Percentiles rank a stretch among this genome's conserved stretches.
Evolutionary conservation across 2,888 invertebrate genomes (phyloP).

Genomic region (Drosophila mimetica): DNA sequence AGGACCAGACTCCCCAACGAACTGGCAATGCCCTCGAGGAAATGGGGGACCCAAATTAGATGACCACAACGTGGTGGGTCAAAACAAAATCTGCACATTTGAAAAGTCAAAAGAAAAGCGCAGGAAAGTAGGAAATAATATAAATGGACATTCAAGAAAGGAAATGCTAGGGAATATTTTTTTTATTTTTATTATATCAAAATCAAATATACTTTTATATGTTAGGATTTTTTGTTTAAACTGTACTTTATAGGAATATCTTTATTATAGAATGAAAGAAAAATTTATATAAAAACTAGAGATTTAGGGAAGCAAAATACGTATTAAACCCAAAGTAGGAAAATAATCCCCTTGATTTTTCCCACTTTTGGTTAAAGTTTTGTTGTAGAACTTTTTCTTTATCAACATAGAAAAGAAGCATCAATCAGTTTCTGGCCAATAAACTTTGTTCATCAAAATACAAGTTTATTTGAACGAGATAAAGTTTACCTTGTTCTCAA

Average conservation of each 20-base stretch:
- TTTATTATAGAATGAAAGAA: too few relatives aligned
- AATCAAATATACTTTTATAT: too few relatives aligned
- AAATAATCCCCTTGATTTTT: not conserved
- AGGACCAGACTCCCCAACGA: constrained; percentile 19
- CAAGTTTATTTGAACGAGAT: too few relatives aligned
- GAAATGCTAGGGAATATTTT: not conserved
- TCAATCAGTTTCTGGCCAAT: not conserved
- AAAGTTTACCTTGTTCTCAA: not conserved
- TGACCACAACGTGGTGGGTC: constrained; percentile 6
- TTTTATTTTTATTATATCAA: too few relatives aligned
- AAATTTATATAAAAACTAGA: too few relatives aligned
- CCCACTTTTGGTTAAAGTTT: not conserved
- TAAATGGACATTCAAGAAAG: not conserved
- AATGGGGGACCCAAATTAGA: constrained; percentile 11
- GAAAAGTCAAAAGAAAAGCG: not conserved
- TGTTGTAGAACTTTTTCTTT: not conserved
- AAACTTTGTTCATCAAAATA: not conserved
- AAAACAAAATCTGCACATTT: not conserved
- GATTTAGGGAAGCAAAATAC: too few relatives aligned
- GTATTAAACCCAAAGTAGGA: too few relatives aligned
- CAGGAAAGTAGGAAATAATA: not conserved
- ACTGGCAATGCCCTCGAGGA: constrained; percentile 35
- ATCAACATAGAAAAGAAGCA: not conserved
- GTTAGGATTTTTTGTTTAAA: too few relatives aligned
- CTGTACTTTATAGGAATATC: too few relatives aligned